These are phyloP conservation scores for Tenualosa ilisha DNA, from an alignment of 2,797 vertebrate genomes.

Conservation along the genomic window DNA sequence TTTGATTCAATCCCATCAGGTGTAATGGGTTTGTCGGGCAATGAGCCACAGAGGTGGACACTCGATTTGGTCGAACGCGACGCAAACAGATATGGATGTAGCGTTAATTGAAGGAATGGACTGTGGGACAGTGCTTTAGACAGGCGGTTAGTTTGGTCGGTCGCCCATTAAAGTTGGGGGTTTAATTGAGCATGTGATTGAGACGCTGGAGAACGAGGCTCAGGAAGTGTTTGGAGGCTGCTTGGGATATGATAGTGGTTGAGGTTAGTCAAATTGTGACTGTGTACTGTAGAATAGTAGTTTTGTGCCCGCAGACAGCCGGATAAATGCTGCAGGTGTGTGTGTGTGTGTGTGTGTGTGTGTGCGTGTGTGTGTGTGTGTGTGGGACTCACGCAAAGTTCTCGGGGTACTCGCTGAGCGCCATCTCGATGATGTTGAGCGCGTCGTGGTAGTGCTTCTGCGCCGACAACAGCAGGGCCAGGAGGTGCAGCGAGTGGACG, in stretches of 20 bases:
- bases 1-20: not conserved
- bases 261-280: not conserved
- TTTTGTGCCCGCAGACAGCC: not conserved
- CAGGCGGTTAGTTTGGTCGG: not conserved
- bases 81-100: not conserved
- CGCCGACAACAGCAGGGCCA: constrained; percentile 91
- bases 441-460: constrained; percentile 98
- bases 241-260: not conserved
- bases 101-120: not conserved
- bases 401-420: constrained; percentile 96
- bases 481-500: constrained; percentile 93
- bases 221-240: not conserved
- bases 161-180: not conserved
- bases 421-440: constrained; percentile 98
- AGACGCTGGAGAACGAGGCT: not conserved
- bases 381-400: constrained; percentile 88
- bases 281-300: not conserved
- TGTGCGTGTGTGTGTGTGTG: not conserved
- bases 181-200: not conserved
- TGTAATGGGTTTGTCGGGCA: not conserved
- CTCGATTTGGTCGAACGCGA: not conserved
- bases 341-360: not conserved
- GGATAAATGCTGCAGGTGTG: not conserved
- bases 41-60: not conserved
- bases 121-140: not conserved